Evolutionary conservation across 2,888 invertebrate species (phyloP), one percentile per base, ranked within the genome.

Genomic region (Rhingia rostrata): DNA sequence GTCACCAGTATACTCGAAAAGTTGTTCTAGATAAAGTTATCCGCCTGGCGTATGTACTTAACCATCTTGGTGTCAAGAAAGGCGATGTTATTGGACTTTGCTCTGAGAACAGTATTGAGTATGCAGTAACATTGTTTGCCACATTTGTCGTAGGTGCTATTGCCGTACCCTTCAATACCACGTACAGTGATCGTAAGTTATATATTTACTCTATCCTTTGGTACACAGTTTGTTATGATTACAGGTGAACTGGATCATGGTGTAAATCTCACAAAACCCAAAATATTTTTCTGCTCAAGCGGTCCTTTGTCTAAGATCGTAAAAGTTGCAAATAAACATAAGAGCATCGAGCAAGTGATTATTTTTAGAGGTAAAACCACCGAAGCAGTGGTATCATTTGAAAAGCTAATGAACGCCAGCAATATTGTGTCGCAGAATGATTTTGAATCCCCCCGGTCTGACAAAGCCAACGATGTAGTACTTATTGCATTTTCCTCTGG

Each of bases 401-500:
- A 82, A 4, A 87, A 89, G 6, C 86, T 92, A 51, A 86, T 91
- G 83, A 87, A 88, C 41, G 87, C 87, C 47, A 88, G 87, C 30
- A 88, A 88, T 43, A 88, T 89, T 66, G 91, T 86, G 88, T 92
- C 89, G 0, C 60, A 90, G 89, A 39, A 87, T 0, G 87, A 89
- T 0, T 91, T 94, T 60, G 89, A 90, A 67, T 91, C 93, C 85
- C 88, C 88, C 3, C 56, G 88, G 0, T 92, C 94, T 0, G 93
- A 94, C 88, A 92, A 93, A 5, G 88, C 90, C 1, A 92, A 94
- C n/a, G 93, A 94, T 88, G 92, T 93, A 2, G 91, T 93, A 0
- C 92, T 94, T 0, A 93, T 96, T 82, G 94, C 96, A 87, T 96
- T 94, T 89, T 96, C 96, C 0, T 95, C 96, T 1, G 96, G 96